Evolutionary conservation across 2,888 invertebrate species (phyloP), one percentile per base, ranked within the genome.

Genomic region (Panopea generosa): DNA sequence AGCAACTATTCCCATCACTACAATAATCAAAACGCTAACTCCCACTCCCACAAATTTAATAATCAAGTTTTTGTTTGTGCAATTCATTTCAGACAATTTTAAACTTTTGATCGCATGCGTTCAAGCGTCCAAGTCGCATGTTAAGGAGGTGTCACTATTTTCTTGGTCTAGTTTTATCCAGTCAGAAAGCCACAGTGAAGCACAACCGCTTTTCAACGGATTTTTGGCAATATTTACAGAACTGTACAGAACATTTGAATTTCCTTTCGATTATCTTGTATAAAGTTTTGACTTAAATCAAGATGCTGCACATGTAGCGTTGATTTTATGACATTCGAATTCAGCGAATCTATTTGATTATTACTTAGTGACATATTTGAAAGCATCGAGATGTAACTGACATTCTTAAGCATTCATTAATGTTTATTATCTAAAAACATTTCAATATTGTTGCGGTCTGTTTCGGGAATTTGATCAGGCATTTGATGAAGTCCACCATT

Each of bases 161-260:
- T 52, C 49, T 43, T 47, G 52, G 22, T 69, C 69, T 2, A 82
- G 27, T 2, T 62, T 43, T 4, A 82, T 56, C 84, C 84, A 84
- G 6, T 81, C 77, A 1, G 70, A 27, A 40, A 83, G 57, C 84
- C 84, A 84, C 3, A 77, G 62, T 38, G 78, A 81, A 43, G 81
- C 71, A 61, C 84, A 84, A 20, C 75, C 71, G 72, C 84, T 83
- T 18, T 62, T 33, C 9, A 82, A 40, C 2, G 72, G 72, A 60
- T 84, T 84, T 26, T 77, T 70, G 20, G 22, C 14, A 0, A 84
- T n/a, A 9, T 27, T 22, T 0, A 81, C 71, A 11, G 76, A 60
- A 0, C 70, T 63, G 50, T 73, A 76, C 52, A 62, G 14, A 77
- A 63, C 24, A 60, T 69, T 20, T 79, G 72, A 1, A 83, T 73